Evolutionary conservation across 2,113 vertebrate species (phyloP).

Genomic region (Pseudorasbora parva): DNA sequence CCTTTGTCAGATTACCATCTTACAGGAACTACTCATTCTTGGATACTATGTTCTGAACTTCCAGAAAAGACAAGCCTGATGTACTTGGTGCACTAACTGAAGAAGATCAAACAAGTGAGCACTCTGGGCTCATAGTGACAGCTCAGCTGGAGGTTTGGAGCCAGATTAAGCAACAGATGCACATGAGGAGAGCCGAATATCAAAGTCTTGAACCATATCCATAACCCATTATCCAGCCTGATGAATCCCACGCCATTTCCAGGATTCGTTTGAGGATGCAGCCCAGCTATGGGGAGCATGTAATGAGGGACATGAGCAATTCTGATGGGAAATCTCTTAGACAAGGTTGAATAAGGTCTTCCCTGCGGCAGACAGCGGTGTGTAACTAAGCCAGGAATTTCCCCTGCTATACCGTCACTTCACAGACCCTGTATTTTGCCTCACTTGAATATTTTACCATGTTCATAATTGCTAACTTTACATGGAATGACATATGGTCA

Average conservation of each 20-base stretch:
- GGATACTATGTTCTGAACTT: not conserved
- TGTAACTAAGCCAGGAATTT: constrained; percentile 10
- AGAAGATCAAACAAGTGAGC: constrained; percentile 6
- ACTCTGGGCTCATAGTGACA: not conserved
- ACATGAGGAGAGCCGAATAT: not conserved
- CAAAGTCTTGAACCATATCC: constrained; percentile 22
- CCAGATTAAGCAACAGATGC: constrained; percentile 29
- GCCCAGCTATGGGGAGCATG: constrained; percentile 5
- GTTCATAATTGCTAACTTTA: not conserved
- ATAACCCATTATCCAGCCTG: not conserved
- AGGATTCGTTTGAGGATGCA: constrained; percentile 12
- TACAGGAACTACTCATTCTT: not conserved
- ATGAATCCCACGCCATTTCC: not conserved
- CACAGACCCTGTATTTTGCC: not conserved
- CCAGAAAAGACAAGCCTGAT: constrained; percentile 1
- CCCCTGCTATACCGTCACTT: not conserved
- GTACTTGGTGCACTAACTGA: not conserved
- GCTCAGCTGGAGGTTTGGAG: constrained; percentile 35
- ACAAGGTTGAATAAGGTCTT: constrained; percentile 22
- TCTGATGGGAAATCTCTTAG: constrained; percentile 22
- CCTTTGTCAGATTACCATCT: not conserved
- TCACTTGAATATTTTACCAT: not conserved
- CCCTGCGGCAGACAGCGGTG: not conserved
- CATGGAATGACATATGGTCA: not conserved
- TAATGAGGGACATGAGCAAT: constrained; percentile 4